Evolutionary conservation across 2,888 invertebrate species (phyloP).

Genomic region (Agrotis exclamationis): DNA sequence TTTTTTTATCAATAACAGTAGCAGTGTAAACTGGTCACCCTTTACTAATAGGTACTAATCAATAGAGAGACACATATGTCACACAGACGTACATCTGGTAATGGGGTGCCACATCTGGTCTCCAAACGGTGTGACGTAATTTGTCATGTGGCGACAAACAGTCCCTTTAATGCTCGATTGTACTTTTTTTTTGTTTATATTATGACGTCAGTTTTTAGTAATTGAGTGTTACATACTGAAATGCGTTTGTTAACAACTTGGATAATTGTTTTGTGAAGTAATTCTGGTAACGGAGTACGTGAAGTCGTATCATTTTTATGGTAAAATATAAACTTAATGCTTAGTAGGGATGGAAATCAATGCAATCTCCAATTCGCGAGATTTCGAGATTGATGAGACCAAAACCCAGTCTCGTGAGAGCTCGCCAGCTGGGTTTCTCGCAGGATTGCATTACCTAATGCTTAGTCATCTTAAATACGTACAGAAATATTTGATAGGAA

Average conservation of each 20-base stretch:
- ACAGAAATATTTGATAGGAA: too few species aligned
- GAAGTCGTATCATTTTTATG: too few species aligned
- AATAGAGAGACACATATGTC: slow-evolving; percentile 85
- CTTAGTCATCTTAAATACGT: too few species aligned
- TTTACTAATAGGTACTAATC: slow-evolving; percentile 70
- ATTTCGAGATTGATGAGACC: too few species aligned
- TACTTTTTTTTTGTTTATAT: slow-evolving; percentile 64
- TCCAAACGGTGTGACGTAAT: slow-evolving; percentile 82
- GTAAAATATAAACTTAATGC: too few species aligned
- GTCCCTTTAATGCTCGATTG: slow-evolving; percentile 76
- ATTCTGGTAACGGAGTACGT: too few species aligned
- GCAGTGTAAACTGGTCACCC: slow-evolving; percentile 66
- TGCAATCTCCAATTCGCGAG: too few species aligned
- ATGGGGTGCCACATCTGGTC: slow-evolving; percentile 81
- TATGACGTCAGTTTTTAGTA: slow-evolving; percentile 55
- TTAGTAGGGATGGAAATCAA: too few species aligned
- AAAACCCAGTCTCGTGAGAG: too few species aligned
- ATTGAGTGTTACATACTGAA: slow-evolving; percentile 55
- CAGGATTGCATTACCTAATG: too few species aligned
- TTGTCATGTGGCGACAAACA: slow-evolving; percentile 84
- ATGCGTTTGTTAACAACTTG: background rate
- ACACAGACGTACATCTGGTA: slow-evolving; percentile 84
- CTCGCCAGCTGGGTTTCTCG: too few species aligned
- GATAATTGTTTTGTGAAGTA: background rate
- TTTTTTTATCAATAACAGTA: slow-evolving; percentile 47